A percentile compares a stretch with the other conserved stretches of the same genome.
phyloP scores from a whole-genome alignment of 2,888 invertebrate genomes.

The Drosophila acutilabella region DNA sequence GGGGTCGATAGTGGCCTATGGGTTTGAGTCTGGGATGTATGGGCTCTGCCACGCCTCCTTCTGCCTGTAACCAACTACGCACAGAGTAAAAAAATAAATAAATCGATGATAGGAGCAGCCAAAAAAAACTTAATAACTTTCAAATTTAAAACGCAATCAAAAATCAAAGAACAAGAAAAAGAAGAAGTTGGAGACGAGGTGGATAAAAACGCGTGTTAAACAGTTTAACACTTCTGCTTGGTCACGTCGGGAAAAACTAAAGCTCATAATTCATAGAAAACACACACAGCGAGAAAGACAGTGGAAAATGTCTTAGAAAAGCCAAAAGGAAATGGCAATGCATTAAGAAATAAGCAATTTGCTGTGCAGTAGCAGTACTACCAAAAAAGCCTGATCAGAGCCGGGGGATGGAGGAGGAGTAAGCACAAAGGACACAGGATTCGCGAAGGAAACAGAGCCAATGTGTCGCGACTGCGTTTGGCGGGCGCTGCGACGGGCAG shows the following conservation, averaged over 20 bases:
- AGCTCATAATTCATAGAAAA: slow-evolving; percentile 70
- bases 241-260: slow-evolving; percentile 54
- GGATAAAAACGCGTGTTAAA: slow-evolving; percentile 72
- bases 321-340: slow-evolving; percentile 76
- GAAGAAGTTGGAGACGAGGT: no score
- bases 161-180: slow-evolving; percentile 22
- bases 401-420: not conserved
- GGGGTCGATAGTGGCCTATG: no score
- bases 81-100: slow-evolving; percentile 45
- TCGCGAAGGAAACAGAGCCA: slow-evolving; percentile 45
- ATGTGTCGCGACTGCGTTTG: slow-evolving; percentile 61
- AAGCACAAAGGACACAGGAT: not conserved
- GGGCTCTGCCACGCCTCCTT: no score
- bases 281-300: slow-evolving; percentile 10
- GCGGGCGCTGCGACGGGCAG: slow-evolving; percentile 22
- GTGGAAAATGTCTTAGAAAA: slow-evolving; percentile 69
- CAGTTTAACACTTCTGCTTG: slow-evolving; percentile 81
- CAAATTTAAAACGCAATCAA: slow-evolving; percentile 25
- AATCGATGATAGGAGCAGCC: slow-evolving; percentile 33
- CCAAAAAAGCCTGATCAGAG: slow-evolving; percentile 56
- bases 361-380: slow-evolving; percentile 41
- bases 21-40: no score
- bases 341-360: slow-evolving; percentile 80
- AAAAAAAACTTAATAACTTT: slow-evolving; percentile 21
- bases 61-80: no score